Evolutionary conservation across 2,888 invertebrate species (phyloP).

Genomic region (Torymus tubicola): DNA sequence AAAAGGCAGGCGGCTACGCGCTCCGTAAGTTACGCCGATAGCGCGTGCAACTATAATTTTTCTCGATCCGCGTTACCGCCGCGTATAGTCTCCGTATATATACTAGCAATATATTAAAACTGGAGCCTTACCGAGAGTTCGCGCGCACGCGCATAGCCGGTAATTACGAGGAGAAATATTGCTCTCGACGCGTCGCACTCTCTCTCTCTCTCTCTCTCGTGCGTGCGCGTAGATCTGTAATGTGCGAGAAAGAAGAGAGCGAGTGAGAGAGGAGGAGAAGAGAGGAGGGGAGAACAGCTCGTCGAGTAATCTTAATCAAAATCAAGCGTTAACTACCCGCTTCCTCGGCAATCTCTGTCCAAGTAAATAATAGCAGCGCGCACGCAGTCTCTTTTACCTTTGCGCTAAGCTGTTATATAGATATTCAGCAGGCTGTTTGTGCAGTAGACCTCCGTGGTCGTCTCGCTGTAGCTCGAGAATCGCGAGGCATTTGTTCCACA

Average conservation of each 20-base stretch:
- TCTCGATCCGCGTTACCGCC: conserved; percentile 17
- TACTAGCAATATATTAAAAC: conserved; percentile 47
- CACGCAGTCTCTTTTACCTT: conserved; percentile 35
- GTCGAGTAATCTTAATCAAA: conserved; percentile 56
- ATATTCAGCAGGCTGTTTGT: no score
- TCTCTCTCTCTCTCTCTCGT: conserved; percentile 14
- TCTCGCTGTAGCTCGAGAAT: no score
- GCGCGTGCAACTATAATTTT: conserved; percentile 43
- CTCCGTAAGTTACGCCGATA: conserved; percentile 42
- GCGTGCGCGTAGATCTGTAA: background rate
- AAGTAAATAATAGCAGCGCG: conserved; percentile 50
- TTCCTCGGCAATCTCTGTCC: conserved; percentile 53
- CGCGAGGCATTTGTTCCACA: no score
- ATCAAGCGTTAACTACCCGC: conserved; percentile 55
- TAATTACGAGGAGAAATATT: conserved; percentile 52
- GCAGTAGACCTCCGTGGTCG: no score
- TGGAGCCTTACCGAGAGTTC: conserved; percentile 15
- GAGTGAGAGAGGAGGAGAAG: background rate
- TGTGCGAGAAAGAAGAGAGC: conserved; percentile 1
- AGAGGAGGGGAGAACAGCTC: background rate
- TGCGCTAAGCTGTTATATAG: background rate
- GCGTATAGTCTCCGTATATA: no score
- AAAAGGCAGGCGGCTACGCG: background rate
- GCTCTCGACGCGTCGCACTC: background rate
- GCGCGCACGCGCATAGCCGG: conserved; percentile 8